Base-by-base conservation (phyloP, 2,888 invertebrate genomes). In the Spisula solida region DNA sequence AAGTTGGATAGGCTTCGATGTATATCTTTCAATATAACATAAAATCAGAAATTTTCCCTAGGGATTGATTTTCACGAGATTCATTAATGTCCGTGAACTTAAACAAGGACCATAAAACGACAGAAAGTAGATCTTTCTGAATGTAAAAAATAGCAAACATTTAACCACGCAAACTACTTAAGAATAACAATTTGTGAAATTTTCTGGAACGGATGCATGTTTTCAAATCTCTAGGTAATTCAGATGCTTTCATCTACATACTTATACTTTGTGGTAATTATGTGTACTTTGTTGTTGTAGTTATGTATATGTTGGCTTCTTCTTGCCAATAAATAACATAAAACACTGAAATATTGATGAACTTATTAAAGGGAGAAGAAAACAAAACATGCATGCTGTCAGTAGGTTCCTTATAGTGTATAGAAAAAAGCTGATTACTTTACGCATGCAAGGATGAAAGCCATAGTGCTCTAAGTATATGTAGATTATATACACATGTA, bases 1-100 rank as follows among this genome's bases (percentile, higher is more conserved):
- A 97, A 98, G 98, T 96, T 56, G n/a, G 51, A 51, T 51, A 51
- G 10, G 8, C 12, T 51, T 51, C 16, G 14, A 16, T 51, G 51
- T 51, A 14, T 51, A 51, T 25, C 51, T 10, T 51, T 16, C 51
- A 51, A 51, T 51, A 51, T 51, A 79, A 8, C 12, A 25, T 51
- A 81, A n/a, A 16, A 2, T 81, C 29, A 16, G 41, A 41, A 41
- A 5, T 41, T 41, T 41, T 41, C 8, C 2, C 41, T 2, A 41
- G 41, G 41, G 8, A 25, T 12, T 18, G 2, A 16, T 79, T 29
- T 41, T 12, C 20, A 25, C 2, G 41, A 41, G 8, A 41, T 41
- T 2, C 8, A 5, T 41, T 8, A 41, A 41, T 41, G 41, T 41
- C 8, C 8, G 41, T 41, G 41, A 41, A 41, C 41, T 41, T 5